These are phyloP conservation scores for Rhagoletis pomonella DNA, from an alignment of 1,140 invertebrate genomes.

Conservation along the genomic window DNA sequence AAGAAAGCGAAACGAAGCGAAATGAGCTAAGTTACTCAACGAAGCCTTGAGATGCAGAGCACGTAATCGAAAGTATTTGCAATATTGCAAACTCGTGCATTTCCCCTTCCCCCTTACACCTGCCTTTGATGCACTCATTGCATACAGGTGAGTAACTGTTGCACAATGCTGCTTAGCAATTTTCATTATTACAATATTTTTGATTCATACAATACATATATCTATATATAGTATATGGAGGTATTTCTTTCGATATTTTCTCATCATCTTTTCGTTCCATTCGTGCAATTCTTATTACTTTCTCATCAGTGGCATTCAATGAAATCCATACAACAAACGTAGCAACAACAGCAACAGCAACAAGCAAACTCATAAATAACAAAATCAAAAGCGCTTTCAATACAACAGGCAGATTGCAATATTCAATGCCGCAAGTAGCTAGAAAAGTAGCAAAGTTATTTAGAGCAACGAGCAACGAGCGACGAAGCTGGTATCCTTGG, in stretches of 20 bases:
- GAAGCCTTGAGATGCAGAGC: background rate
- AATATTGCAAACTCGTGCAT: background rate
- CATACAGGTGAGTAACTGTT: background rate
- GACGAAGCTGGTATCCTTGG: background rate
- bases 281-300: conserved; percentile 8
- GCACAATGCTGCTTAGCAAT: conserved; percentile 19
- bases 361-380: background rate
- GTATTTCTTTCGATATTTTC: background rate
- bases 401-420: background rate
- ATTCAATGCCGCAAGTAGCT: background rate
- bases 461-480: too few relatives aligned
- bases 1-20: background rate
- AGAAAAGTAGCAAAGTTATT: background rate
- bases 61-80: background rate
- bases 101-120: background rate
- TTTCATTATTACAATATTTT: conserved; percentile 44
- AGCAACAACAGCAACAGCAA: background rate
- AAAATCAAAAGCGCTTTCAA: background rate
- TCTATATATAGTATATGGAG: too few relatives aligned
- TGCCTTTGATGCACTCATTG: too few relatives aligned
- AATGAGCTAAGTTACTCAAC: background rate
- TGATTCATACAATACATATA: background rate
- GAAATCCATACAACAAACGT: background rate
- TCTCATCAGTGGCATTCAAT: background rate
- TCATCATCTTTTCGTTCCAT: background rate